Evolutionary conservation across 2,797 vertebrate genomes (phyloP).

Genomic region (Syngnathus rostellatus): DNA sequence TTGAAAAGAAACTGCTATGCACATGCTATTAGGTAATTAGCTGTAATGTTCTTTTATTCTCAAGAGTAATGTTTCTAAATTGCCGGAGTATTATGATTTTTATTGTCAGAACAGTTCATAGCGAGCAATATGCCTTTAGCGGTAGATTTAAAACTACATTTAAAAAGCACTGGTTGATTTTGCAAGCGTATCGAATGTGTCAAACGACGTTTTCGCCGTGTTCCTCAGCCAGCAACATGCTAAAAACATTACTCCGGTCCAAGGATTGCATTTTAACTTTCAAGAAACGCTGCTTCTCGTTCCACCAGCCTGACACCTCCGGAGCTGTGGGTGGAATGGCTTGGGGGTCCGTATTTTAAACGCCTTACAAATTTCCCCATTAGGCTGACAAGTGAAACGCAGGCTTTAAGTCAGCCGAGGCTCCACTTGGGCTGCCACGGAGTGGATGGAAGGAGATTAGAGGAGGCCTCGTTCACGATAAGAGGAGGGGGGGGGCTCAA

Average conservation of each 20-base stretch:
- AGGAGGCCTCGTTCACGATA: conserved; percentile 32
- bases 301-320: conserved; percentile 45
- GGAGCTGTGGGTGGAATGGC: conserved; percentile 14
- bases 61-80: no score
- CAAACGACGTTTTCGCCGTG: background rate
- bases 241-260: background rate
- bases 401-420: conserved; percentile 54
- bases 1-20: no score
- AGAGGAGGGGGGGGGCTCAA: conserved; percentile 31
- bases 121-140: no score
- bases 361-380: conserved; percentile 61
- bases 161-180: no score
- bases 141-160: no score
- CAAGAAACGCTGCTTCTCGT: conserved; percentile 39
- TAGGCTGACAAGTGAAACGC: conserved; percentile 67
- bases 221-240: background rate
- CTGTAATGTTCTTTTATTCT: no score
- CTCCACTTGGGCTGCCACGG: conserved; percentile 43
- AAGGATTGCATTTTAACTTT: conserved; percentile 15
- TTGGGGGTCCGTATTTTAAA: conserved; percentile 50
- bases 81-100: no score
- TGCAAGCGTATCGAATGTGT: no score
- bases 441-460: conserved; percentile 62
- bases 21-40: no score
- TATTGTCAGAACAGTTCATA: no score